Evolutionary conservation across 92 coral and sea anemone genomes (phyloP), one percentile per base, ranked within the genome.

Genomic region (Zoanthus solanderi): DNA sequence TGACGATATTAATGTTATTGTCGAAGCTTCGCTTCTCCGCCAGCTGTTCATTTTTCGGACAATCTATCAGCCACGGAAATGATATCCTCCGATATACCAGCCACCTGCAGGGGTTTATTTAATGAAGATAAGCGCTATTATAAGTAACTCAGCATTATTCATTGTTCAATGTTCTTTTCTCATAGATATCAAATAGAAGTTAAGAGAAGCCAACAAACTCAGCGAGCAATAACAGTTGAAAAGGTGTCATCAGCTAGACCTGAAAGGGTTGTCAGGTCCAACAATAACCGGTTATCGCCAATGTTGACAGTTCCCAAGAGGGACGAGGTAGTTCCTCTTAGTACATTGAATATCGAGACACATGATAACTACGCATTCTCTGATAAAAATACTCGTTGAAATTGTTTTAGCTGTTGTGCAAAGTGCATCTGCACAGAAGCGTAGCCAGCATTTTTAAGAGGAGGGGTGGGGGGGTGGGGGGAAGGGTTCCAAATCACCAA

Each of bases 291-390:
- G 7, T 67, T 46, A 5, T 65, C 72, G 0, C 18, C 48, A 46
- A 34, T 48, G 54, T 76, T 76, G 44, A 77, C 82, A 17, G 68
- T 77, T 11, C 44, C 72, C 10, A 44, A 44, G 34, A 46, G 45
- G 16, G 69, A 50, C 12, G 84, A 81, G 66, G 31, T 9, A 2
- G 6, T 81, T 17, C 75, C 76, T 14, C 85, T 66, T 57, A 81
- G 50, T 54, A 11, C 63, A 32, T 4, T 81, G 45, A 60, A 61
- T 44, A 81, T 75, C 6, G 74, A 81, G 18, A 18, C 45, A 29
- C 60, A 66, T 28, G 47, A n/a, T 46, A 81, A 81, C 85, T 66
- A 81, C 75, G 85, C 85, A 67, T 81, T 75, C 75, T 66, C 75
- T 66, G 85, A 81, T 31, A 75, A 11, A 57, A 63, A 28, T 16